Evolutionary conservation across 2,888 invertebrate genomes (phyloP).

Genomic region (Julus scanicus): DNA sequence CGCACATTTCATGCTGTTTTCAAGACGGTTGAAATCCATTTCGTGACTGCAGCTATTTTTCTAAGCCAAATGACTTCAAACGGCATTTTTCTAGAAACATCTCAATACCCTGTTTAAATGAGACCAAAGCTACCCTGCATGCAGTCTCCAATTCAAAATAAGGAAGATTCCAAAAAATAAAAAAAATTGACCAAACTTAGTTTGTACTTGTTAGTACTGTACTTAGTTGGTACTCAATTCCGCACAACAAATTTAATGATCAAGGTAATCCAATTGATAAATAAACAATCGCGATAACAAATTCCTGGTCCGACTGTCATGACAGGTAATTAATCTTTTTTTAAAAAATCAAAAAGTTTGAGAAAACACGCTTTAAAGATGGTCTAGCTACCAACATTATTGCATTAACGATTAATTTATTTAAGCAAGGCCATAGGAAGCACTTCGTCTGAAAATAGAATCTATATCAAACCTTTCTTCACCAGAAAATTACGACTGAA

Average conservation of each 20-base stretch:
- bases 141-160: not conserved
- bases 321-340: not conserved
- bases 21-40: too few species aligned
- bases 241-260: not conserved
- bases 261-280: not conserved
- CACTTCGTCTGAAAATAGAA: slow-evolving; percentile 40
- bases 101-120: slow-evolving; percentile 41
- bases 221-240: not conserved
- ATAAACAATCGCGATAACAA: slow-evolving; percentile 9
- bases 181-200: not conserved
- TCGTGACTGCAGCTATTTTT: not conserved
- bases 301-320: not conserved
- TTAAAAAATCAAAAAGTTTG: not conserved
- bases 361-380: not conserved
- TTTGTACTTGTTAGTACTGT: not conserved
- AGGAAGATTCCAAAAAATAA: not conserved
- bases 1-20: too few species aligned
- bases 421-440: slow-evolving; percentile 41
- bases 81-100: not conserved
- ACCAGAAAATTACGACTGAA: slow-evolving; percentile 16
- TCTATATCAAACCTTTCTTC: slow-evolving; percentile 37
- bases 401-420: slow-evolving; percentile 41
- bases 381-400: slow-evolving; percentile 45
- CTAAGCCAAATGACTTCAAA: not conserved
- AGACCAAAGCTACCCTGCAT: slow-evolving; percentile 44